Evolutionary conservation across 2,888 invertebrate genomes (phyloP), one percentile per base, ranked within the genome.

Genomic region (Yponomeuta cagnagella): DNA sequence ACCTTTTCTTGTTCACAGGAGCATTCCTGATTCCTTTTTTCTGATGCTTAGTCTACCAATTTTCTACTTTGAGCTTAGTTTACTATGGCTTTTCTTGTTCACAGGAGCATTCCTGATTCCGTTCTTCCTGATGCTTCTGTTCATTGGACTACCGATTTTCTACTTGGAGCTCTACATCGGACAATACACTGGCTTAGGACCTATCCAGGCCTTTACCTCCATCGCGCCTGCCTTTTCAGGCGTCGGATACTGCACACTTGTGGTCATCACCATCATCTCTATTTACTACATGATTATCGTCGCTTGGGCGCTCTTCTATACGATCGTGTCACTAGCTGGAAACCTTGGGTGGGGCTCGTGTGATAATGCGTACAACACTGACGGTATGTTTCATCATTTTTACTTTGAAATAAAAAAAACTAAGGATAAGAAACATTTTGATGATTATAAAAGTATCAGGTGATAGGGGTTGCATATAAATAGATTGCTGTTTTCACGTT

Each of bases 261-360:
- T 95, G 63, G 94, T 96, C 37, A 95, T 96, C 63, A 93, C 93
- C n/a, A 87, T 96, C 65, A 94, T 96, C 70, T 94, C 94, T 30
- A 93, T 96, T 75, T 96, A 96, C 82, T 96, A 96, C 86, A 96
- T 96, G 94, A 94, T 96, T 63, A 95, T 96, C 73, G 95, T 96
- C 67, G 93, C 95, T 0, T 96, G 96, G 95, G 95, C 95, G 0
- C 83, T 96, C 31, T 96, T 95, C 82, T 97, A 96, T 82, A 95
- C 95, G 52, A 94, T 95, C 70, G 94, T 95, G 1, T 96, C 96
- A 0, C 93, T 96, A 74, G 88, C 92, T 10, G 89, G 93, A 0
- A 87, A 92, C 68, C 85, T 96, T 70, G 94, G 93, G 33, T 96
- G 96, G 95, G 95, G 95, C 67, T 93, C 93, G 12, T 96, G 96